phyloP scores from a whole-genome alignment of 2,888 invertebrate genomes.

The Miltochrista miniata region DNA sequence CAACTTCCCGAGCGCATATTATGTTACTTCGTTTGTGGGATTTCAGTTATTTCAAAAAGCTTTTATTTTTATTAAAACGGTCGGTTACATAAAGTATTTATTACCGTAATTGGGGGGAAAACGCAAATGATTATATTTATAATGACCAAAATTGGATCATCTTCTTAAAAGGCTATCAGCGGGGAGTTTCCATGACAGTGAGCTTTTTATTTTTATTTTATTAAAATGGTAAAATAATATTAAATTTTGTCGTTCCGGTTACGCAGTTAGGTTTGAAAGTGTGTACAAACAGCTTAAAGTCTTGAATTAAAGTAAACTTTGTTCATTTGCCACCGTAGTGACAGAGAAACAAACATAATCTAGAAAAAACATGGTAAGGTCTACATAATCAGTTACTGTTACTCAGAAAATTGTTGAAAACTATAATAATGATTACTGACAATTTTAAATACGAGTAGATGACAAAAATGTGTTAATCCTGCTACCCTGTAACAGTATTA shows the following conservation, averaged over 20 bases:
- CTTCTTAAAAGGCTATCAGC: constrained; percentile 24
- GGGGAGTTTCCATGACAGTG: constrained; percentile 12
- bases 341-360: no score
- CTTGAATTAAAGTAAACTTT: no score
- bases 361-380: no score
- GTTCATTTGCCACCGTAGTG: no score
- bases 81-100: constrained; percentile 3
- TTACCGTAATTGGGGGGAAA: constrained; percentile 7
- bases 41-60: constrained; percentile 16
- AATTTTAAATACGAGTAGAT: no score
- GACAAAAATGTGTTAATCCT: no score
- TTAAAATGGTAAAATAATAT: not conserved
- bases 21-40: constrained; percentile 26
- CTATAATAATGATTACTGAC: no score
- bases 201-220: not conserved
- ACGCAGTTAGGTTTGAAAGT: not conserved
- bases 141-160: constrained; percentile 9
- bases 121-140: not conserved
- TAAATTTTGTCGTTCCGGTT: not conserved
- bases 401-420: no score
- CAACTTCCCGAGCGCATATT: constrained; percentile 44
- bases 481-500: no score
- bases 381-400: no score
- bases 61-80: constrained; percentile 1
- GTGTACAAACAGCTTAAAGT: no score